Conservation (phyloP, 2,797 vertebrate species). For the Microctenopoma stevenorrisi region DNA sequence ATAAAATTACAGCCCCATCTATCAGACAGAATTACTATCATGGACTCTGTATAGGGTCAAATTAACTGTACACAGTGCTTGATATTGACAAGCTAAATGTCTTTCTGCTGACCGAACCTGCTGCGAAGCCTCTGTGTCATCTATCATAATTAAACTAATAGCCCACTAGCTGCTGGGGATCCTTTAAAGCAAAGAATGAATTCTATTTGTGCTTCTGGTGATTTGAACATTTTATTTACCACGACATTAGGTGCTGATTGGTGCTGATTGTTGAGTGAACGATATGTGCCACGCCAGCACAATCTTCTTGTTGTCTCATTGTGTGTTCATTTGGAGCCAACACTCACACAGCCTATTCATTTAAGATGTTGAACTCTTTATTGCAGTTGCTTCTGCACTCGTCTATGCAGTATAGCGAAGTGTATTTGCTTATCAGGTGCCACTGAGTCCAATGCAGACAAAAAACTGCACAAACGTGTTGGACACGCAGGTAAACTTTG, state of each 20-base stretch:
- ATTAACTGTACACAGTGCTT: conserved; percentile 6
- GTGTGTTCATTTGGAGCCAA: conserved; percentile 3
- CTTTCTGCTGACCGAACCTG: conserved; percentile 26
- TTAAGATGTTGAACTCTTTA: background rate
- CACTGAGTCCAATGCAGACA: background rate
- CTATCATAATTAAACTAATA: conserved; percentile 21
- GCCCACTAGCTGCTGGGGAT: background rate
- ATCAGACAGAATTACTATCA: conserved; percentile 59
- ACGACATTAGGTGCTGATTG: conserved; percentile 21
- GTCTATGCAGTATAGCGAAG: background rate
- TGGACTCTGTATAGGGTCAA: background rate
- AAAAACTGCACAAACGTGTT: background rate
- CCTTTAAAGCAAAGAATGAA: conserved; percentile 1
- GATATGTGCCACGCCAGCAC: conserved; percentile 25
- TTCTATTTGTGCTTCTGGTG: background rate
- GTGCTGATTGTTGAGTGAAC: conserved; percentile 20
- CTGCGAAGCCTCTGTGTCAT: conserved; percentile 4
- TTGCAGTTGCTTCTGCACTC: background rate
- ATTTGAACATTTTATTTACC: conserved; percentile 8
- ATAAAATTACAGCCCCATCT: conserved; percentile 58
- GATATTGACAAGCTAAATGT: conserved; percentile 27
- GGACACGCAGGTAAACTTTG: background rate
- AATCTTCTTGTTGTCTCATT: conserved; percentile 27
- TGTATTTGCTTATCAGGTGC: no score
- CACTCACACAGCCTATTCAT: background rate